Conservation (phyloP, 1,140 invertebrate species). For the Euura saliciscinereae region DNA sequence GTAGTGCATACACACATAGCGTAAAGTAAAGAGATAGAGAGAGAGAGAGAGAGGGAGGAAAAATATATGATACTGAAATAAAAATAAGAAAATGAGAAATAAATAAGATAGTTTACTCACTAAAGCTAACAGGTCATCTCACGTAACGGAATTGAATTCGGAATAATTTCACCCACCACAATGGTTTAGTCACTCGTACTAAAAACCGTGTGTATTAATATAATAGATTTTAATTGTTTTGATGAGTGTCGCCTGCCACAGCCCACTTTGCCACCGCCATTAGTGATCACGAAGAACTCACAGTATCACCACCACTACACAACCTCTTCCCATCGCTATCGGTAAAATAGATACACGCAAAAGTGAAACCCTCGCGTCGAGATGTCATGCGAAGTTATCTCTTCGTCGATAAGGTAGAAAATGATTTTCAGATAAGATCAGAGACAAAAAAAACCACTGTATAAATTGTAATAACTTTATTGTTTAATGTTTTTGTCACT, state of each 20-base stretch:
- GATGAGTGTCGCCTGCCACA: slow-evolving; percentile 5
- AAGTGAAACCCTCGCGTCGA: neutral
- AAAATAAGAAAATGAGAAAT: neutral
- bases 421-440: neutral
- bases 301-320: neutral
- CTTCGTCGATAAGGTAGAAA: neutral
- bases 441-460: too few relatives aligned
- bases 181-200: slow-evolving; percentile 2
- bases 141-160: neutral
- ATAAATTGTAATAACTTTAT: too few relatives aligned
- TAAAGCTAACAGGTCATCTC: neutral
- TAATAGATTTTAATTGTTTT: slow-evolving; percentile 2
- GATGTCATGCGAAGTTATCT: neutral
- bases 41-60: neutral
- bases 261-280: neutral
- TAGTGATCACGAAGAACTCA: slow-evolving; percentile 1
- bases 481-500: too few relatives aligned
- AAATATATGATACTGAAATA: neutral
- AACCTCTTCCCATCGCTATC: neutral
- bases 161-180: neutral
- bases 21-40: too few relatives aligned
- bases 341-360: neutral
- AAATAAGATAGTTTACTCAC: neutral
- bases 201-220: neutral
- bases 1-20: too few relatives aligned